A percentile compares a stretch with the other conserved stretches of the same genome.
Conservation (phyloP, 2,888 invertebrate species). For the Coelogynopora nodosa region DNA sequence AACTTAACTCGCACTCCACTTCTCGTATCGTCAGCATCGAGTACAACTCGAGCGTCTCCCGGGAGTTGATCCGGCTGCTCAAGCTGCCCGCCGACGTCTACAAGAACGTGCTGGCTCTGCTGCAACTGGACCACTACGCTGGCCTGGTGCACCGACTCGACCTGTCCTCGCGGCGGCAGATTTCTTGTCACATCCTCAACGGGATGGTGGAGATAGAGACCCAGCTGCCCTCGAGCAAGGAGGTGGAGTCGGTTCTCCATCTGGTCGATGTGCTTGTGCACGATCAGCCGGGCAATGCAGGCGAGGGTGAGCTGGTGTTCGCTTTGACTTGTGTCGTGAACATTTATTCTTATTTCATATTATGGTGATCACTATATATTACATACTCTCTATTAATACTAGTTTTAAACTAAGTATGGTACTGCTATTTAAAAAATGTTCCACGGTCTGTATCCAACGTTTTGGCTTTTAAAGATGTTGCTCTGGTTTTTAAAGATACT, state of each 20-base stretch:
- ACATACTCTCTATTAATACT: too few relatives aligned
- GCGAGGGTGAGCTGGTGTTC: conserved; percentile 6
- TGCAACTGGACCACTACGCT: conserved; percentile 80
- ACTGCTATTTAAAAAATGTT: too few relatives aligned
- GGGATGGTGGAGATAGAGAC: conserved; percentile 87
- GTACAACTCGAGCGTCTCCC: conserved; percentile 77
- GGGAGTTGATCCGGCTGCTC: conserved; percentile 84
- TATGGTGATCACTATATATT: too few relatives aligned
- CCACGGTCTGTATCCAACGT: too few relatives aligned
- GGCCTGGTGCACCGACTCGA: conserved; percentile 81
- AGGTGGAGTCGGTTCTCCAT: conserved; percentile 64
- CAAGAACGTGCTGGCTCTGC: conserved; percentile 80
- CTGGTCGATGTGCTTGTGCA: conserved; percentile 10
- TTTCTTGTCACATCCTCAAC: conserved; percentile 81
- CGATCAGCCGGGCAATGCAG: conserved; percentile 25
- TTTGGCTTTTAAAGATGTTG: too few relatives aligned
- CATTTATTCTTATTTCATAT: too few relatives aligned
- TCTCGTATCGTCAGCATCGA: conserved; percentile 67
- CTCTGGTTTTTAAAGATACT: too few relatives aligned
- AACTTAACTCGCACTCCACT: background rate
- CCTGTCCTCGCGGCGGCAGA: conserved; percentile 72
- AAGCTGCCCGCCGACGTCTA: conserved; percentile 92
- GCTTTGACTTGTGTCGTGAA: too few relatives aligned
- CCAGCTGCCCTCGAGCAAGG: conserved; percentile 77
- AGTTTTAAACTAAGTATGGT: too few relatives aligned